A percentile compares a stretch with the other conserved stretches of the same genome.
Conservation (phyloP, 2,113 vertebrate species). For the Dendropsophus ebraccatus region DNA sequence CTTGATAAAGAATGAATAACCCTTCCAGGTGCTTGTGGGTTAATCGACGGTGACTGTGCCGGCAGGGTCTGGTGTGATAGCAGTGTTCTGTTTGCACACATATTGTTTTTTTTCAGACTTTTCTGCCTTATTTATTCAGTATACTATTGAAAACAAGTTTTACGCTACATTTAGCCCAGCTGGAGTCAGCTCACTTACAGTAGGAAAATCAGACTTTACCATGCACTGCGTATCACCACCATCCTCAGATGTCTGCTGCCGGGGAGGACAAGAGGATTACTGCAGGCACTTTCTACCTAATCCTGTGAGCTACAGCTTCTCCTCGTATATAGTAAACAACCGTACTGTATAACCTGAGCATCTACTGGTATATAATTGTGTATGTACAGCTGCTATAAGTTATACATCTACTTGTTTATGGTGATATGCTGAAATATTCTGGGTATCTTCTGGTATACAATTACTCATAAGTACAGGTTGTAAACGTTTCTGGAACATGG, state of each 20-base stretch:
- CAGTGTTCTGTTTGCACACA: no score
- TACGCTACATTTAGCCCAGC: constrained; percentile 75
- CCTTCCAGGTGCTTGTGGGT: not conserved
- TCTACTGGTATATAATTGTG: not conserved
- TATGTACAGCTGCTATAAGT: not conserved
- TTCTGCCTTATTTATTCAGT: constrained; percentile 70
- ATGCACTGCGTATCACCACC: constrained; percentile 69
- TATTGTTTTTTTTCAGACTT: constrained; percentile 62
- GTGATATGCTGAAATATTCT: not conserved
- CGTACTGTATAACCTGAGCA: not conserved
- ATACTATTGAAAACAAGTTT: constrained; percentile 74
- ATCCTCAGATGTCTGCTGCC: constrained; percentile 66
- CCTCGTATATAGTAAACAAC: not conserved
- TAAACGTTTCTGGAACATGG: no score
- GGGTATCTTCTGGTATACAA: not conserved
- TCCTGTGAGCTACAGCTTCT: not conserved
- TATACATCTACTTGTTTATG: not conserved
- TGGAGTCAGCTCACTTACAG: constrained; percentile 70
- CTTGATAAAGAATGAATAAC: not conserved
- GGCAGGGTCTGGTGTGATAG: not conserved
- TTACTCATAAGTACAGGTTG: not conserved
- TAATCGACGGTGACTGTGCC: constrained; percentile 62
- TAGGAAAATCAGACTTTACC: constrained; percentile 69
- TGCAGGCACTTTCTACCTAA: not conserved
- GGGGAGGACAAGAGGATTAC: constrained; percentile 55